These are phyloP conservation scores for Fulmarus glacialis DNA, from an alignment of 2,113 vertebrate genomes.

Conservation along the genomic window DNA sequence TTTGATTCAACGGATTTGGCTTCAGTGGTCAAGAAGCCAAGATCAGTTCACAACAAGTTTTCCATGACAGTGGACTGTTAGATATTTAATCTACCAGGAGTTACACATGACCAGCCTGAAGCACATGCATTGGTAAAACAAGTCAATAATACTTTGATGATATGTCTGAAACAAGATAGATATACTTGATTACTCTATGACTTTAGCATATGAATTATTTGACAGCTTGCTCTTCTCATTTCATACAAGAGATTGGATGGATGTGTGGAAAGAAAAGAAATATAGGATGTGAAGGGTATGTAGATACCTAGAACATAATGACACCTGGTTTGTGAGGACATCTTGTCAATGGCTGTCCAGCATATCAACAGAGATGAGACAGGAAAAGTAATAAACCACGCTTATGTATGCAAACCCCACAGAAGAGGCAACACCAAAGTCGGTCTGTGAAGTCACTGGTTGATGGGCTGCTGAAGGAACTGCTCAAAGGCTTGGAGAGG, in stretches of 20 bases:
- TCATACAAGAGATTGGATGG: not conserved
- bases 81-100: not conserved
- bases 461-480: not conserved
- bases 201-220: not conserved
- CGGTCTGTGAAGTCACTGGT: not conserved
- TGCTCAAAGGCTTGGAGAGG: not conserved
- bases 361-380: not conserved
- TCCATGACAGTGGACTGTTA: not conserved
- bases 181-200: not conserved
- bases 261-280: not conserved
- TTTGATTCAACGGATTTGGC: not conserved
- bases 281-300: not conserved
- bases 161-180: not conserved
- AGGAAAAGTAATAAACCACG: not conserved
- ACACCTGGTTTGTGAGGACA: not conserved
- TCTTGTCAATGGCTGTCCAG: not conserved
- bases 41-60: not conserved
- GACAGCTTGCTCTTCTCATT: not conserved
- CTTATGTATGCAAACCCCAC: fast-evolving
- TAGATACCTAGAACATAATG: not conserved
- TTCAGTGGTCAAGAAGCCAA: not conserved
- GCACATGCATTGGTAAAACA: not conserved
- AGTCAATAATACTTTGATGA: not conserved
- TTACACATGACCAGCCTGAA: not conserved
- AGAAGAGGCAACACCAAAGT: not conserved